phyloP scores from a whole-genome alignment of 2,113 vertebrate genomes.

The Turnix velox region DNA sequence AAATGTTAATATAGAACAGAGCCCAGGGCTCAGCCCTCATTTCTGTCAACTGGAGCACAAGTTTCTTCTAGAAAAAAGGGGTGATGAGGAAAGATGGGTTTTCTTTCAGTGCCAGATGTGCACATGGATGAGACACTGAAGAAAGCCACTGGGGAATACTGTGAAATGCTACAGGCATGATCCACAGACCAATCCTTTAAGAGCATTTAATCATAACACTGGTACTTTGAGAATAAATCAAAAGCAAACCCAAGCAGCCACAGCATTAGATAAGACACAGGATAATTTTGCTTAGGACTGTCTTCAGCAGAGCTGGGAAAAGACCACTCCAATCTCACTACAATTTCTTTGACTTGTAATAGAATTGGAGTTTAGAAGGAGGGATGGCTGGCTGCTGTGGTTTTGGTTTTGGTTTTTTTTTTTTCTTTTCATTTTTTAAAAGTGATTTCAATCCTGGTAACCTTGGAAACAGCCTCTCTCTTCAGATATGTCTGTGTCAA shows the following conservation, averaged over 20 bases:
- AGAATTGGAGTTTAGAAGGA: neutral
- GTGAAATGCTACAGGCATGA: neutral
- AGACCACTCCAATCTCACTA: neutral
- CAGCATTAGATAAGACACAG: neutral
- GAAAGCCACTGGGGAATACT: no score
- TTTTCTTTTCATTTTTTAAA: neutral
- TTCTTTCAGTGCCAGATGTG: neutral
- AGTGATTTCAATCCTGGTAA: conserved; percentile 19
- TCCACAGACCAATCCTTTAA: neutral
- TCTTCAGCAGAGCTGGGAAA: neutral
- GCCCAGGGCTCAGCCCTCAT: neutral
- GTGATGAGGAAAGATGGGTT: neutral
- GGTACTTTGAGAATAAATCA: neutral
- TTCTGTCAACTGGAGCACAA: neutral
- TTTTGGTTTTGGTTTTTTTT: no score
- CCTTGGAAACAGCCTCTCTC: conserved; percentile 46
- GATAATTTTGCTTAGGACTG: neutral
- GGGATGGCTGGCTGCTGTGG: no score
- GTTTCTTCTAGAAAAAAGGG: neutral
- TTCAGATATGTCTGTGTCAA: conserved; percentile 18
- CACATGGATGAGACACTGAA: neutral
- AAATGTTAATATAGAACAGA: conserved; percentile 3
- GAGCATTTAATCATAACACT: neutral
- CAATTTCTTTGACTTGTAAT: neutral
- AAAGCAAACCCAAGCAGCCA: neutral